Conservation (phyloP, 2,888 invertebrate species). For the Epistrophe eligans region DNA sequence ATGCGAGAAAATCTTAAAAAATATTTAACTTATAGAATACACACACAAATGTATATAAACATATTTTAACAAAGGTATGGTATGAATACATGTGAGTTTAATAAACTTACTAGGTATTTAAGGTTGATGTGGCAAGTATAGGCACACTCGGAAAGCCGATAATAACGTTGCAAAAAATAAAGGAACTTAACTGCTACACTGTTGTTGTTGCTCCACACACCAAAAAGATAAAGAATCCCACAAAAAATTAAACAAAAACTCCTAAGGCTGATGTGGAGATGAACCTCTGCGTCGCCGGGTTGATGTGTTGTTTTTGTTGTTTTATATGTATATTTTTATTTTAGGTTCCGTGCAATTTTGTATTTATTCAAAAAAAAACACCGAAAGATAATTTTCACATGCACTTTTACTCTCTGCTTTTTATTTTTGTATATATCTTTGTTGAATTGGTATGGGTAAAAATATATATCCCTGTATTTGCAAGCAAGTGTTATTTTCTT, state of each 20-base stretch:
- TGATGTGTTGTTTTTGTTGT: slow-evolving; percentile 9
- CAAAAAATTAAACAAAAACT: slow-evolving; percentile 3
- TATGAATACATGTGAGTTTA: slow-evolving; percentile 15
- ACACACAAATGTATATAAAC: not conserved
- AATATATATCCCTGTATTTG: slow-evolving; percentile 41
- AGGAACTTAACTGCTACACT: slow-evolving; percentile 24
- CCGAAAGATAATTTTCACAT: slow-evolving; percentile 42
- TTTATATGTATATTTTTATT: not conserved
- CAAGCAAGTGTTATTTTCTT: slow-evolving; percentile 55
- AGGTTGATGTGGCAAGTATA: slow-evolving; percentile 54
- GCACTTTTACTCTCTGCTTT: slow-evolving; percentile 36
- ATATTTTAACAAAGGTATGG: not conserved
- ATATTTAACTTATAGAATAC: not conserved
- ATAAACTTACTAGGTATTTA: slow-evolving; percentile 68
- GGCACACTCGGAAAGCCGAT: slow-evolving; percentile 64
- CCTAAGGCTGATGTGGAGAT: slow-evolving; percentile 21
- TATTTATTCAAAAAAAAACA: slow-evolving; percentile 33
- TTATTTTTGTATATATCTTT: slow-evolving; percentile 8
- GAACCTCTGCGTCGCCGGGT: slow-evolving; percentile 6
- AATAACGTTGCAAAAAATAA: slow-evolving; percentile 33
- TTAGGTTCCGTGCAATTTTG: slow-evolving; percentile 18
- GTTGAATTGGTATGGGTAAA: slow-evolving; percentile 16
- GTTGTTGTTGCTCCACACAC: slow-evolving; percentile 21
- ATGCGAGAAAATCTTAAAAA: too few species aligned
- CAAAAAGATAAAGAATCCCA: slow-evolving; percentile 22